phyloP scores from a whole-genome alignment of 2,888 invertebrate genomes.

The Harpalus rufipes region DNA sequence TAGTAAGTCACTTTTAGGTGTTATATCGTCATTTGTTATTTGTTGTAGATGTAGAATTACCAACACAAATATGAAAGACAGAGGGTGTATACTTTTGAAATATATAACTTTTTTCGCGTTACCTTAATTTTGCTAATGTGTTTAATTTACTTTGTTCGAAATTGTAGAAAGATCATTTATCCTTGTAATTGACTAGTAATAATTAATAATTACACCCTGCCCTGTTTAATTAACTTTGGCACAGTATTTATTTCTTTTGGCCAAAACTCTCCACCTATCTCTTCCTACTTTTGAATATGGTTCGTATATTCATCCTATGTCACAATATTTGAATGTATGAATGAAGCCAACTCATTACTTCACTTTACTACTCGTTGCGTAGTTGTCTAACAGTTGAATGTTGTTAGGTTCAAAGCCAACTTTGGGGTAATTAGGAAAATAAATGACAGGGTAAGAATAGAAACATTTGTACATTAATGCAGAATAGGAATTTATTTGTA shows the following conservation, averaged over 20 bases:
- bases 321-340: background rate
- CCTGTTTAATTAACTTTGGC: background rate
- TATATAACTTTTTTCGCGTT: no score
- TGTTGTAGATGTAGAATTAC: no score
- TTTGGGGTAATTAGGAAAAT: background rate
- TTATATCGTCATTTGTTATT: no score
- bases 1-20: no score
- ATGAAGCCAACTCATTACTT: background rate
- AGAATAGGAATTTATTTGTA: background rate
- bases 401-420: background rate
- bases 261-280: background rate
- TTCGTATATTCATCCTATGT: background rate
- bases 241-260: background rate
- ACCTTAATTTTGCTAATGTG: no score
- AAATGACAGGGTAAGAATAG: background rate
- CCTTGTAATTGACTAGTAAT: no score
- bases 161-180: no score
- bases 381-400: background rate
- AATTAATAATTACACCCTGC: background rate
- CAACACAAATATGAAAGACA: no score
- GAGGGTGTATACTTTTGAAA: no score
- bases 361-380: background rate
- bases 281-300: no score
- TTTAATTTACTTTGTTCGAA: no score
- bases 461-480: background rate